Conservation (phyloP, 2,113 vertebrate genomes). For the Tragelaphus buxtoni region DNA sequence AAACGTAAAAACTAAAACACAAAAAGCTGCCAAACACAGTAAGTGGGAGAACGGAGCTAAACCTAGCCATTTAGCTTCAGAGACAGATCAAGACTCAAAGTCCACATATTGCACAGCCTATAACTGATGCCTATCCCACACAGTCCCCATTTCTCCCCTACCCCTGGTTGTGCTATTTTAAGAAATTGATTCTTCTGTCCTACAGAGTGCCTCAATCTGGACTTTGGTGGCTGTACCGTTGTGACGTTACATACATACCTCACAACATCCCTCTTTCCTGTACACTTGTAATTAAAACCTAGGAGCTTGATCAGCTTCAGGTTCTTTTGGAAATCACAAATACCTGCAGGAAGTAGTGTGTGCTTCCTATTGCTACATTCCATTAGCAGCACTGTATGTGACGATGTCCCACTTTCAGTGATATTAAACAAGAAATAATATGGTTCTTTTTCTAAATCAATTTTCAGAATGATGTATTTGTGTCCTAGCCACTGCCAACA, state of each 20-base stretch:
- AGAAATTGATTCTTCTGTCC: not conserved
- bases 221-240: not conserved
- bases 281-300: not conserved
- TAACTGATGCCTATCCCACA: not conserved
- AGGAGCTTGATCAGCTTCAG: not conserved
- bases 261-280: not conserved
- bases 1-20: not conserved
- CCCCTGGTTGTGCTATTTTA: not conserved
- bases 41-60: not conserved
- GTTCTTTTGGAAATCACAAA: not conserved
- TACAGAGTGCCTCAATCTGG: not conserved
- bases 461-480: not conserved
- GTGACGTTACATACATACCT: not conserved
- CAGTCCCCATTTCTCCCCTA: not conserved
- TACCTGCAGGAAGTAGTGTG: fast-evolving
- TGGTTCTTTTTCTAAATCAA: too few relatives aligned
- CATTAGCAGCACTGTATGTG: not conserved
- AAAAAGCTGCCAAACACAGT: not conserved
- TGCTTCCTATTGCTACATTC: not conserved
- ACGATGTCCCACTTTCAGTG: not conserved
- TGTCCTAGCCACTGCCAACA: not conserved
- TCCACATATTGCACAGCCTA: fast-evolving
- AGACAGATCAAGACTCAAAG: not conserved
- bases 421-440: not conserved
- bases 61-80: not conserved